phyloP scores from a whole-genome alignment of 2,888 invertebrate species.

The Drosophila neonasuta region DNA sequence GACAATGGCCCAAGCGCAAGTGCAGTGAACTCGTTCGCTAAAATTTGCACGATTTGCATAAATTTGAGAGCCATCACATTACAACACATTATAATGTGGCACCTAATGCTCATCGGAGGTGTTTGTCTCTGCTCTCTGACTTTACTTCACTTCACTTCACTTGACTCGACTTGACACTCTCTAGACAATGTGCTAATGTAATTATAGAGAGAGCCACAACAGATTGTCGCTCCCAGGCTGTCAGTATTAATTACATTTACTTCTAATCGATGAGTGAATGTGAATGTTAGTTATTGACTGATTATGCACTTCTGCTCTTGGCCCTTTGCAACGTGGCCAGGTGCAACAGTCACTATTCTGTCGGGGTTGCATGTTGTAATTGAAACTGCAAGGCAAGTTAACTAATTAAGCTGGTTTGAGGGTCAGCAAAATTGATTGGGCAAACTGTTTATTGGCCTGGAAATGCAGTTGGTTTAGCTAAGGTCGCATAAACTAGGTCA shows the following conservation, averaged over 20 bases:
- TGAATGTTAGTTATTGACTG: conserved; percentile 8
- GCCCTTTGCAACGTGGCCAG: conserved; percentile 6
- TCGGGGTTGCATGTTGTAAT: conserved; percentile 39
- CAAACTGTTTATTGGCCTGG: conserved; percentile 31
- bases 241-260: conserved; percentile 39
- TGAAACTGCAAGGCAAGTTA: conserved; percentile 40
- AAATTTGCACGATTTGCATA: conserved; percentile 47
- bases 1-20: conserved; percentile 52
- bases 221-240: conserved; percentile 16
- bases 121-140: neutral
- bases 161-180: conserved; percentile 9
- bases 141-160: neutral
- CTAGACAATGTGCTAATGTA: conserved; percentile 6
- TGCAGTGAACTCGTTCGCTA: conserved; percentile 61
- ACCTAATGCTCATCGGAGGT: neutral
- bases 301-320: conserved; percentile 22
- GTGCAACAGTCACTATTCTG: conserved; percentile 13
- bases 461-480: conserved; percentile 23
- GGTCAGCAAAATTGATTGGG: conserved; percentile 45
- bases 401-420: conserved; percentile 52
- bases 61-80: conserved; percentile 55
- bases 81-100: conserved; percentile 33
- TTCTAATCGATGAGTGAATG: conserved; percentile 33
- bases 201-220: conserved; percentile 32
- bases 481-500: conserved; percentile 34